Base-by-base conservation (phyloP, 2,888 invertebrate genomes). In the Ceramica pisi region DNA sequence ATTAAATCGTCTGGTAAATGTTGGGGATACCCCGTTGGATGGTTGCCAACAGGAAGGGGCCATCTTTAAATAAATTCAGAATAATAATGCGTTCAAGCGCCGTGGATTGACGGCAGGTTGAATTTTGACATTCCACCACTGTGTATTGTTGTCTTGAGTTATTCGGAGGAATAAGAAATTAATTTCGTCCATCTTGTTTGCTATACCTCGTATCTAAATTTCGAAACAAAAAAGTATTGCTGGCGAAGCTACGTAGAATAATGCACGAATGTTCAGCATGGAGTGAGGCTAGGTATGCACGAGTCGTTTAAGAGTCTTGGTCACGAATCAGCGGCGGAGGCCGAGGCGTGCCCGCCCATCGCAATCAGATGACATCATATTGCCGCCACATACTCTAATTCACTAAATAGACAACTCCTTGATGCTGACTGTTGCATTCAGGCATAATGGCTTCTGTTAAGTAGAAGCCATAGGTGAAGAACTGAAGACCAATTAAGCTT, bases 11-110 rank as follows among this genome's bases (percentile, higher is more conserved):
- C 94, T 94, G 93, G 93, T 93, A 92, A 92, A 92, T 91, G 91
- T 89, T 88, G 93, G 95, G 95, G 94, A 92, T 94, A 92, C 95
- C 95, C 95, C 92, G 90, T 93, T 95, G 95, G 95, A 93, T 84
- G 78, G 85, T 77, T 89, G 95, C 95, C 95, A 95, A 94, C 92
- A 93, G 95, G 94, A 94, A 94, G 93, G 89, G 87, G 90, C 90
- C 87, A 92, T 92, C 92, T 93, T 91, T 92, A 93, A 94, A 94
- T 93, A 94, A 92, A 94, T 94, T 92, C 90, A 84, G 90, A 91
- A 93, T 93, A 92, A 93, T 93, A 93, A 94, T 90, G 88, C 83
- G 88, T 87, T 86, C 78, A 85, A 86, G 85, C 85, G 84, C 81
- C 83, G 85, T 85, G 83, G 87, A 90, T 90, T 80, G 86, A 86